Conservation (phyloP, 2,113 vertebrate genomes). For the Channa argus region DNA sequence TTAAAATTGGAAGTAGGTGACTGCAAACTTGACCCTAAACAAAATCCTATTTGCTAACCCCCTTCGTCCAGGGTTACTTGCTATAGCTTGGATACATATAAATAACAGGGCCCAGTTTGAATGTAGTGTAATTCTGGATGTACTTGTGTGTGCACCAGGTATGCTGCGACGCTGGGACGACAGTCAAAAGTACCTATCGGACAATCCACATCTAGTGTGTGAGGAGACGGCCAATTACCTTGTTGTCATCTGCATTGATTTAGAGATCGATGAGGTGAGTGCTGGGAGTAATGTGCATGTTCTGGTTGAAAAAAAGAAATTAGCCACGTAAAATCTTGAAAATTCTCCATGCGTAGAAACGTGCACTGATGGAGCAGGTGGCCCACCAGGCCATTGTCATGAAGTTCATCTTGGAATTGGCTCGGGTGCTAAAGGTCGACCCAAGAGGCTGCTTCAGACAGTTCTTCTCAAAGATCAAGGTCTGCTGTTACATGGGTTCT, state of each 20-base stretch:
- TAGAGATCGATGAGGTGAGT: slow-evolving; percentile 91
- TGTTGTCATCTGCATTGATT: slow-evolving; percentile 91
- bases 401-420: slow-evolving; percentile 93
- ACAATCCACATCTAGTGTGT: slow-evolving; percentile 90
- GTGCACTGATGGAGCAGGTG: slow-evolving; percentile 92
- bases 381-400: slow-evolving; percentile 95
- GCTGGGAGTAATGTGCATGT: neutral
- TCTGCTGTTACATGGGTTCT: slow-evolving; percentile 9
- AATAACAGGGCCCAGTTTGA: neutral
- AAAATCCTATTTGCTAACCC: too few relatives aligned
- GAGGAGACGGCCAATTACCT: slow-evolving; percentile 92
- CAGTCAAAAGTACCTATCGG: slow-evolving; percentile 92
- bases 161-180: slow-evolving; percentile 93
- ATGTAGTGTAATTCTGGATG: neutral
- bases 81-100: too few relatives aligned
- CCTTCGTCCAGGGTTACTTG: too few relatives aligned
- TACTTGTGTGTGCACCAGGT: slow-evolving; percentile 73
- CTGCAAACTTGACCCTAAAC: too few relatives aligned
- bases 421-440: slow-evolving; percentile 88
- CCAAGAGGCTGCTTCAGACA: slow-evolving; percentile 91
- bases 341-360: slow-evolving; percentile 82
- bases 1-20: too few relatives aligned
- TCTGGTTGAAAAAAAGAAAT: neutral
- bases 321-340: neutral
- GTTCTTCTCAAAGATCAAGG: slow-evolving; percentile 94